Percentiles rank a stretch among this genome's conserved stretches.
Evolutionary conservation across 2,797 vertebrate genomes (phyloP).

Genomic region (Anomalospiza imberbis): DNA sequence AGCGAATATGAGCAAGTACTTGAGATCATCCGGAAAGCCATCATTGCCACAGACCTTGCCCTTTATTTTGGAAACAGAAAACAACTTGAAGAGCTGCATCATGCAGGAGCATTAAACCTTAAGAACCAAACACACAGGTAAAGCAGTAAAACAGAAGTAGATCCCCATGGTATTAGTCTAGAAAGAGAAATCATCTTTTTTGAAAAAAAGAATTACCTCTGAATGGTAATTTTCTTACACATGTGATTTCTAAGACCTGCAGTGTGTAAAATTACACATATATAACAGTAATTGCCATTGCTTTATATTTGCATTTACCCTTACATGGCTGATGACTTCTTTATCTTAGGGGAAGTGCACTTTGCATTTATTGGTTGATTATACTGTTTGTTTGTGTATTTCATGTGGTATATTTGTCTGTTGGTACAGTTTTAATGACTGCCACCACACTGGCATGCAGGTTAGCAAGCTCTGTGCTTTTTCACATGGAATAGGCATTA

Average conservation of each 20-base stretch:
- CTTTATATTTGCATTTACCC: background rate
- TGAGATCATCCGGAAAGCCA: conserved; percentile 99
- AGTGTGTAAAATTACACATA: background rate
- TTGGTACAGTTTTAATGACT: background rate
- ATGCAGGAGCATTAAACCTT: conserved; percentile 82
- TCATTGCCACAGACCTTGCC: conserved; percentile 97
- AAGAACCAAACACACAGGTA: conserved; percentile 95
- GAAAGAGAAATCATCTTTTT: background rate
- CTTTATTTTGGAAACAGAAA: conserved; percentile 97
- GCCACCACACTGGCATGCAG: background rate
- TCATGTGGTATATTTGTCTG: background rate
- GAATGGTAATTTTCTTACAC: background rate
- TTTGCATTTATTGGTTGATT: background rate
- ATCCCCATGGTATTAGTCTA: background rate
- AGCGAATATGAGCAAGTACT: conserved; percentile 96
- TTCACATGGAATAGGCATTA: background rate
- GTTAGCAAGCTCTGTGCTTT: background rate
- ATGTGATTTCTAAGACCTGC: background rate
- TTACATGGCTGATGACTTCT: background rate
- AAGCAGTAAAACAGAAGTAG: background rate
- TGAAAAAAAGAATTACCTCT: accelerated
- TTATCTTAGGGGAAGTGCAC: background rate
- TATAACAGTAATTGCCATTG: background rate
- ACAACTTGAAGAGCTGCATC: conserved; percentile 89
- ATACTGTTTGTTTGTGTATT: background rate